Percentiles rank a stretch among this genome's conserved stretches.
These are phyloP conservation scores for Gonioctena quinquepunctata DNA, from an alignment of 1,140 invertebrate species.

Conservation along the genomic window DNA sequence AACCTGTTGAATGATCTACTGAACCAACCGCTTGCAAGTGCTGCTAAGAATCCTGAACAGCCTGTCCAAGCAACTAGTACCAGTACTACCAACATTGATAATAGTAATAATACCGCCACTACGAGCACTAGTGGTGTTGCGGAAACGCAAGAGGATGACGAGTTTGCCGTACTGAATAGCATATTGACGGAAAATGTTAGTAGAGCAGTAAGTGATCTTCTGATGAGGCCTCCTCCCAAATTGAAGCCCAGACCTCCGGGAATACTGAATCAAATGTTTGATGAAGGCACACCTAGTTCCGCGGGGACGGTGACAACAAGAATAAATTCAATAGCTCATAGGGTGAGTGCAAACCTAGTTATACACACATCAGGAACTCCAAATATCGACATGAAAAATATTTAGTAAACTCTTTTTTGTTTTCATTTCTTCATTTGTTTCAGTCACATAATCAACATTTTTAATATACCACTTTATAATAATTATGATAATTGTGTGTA, in stretches of 20 bases:
- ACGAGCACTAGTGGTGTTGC: too few species aligned
- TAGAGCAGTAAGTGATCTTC: constrained; percentile 50
- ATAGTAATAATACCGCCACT: neutral
- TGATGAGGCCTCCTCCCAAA: constrained; percentile 54
- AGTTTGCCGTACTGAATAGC: constrained; percentile 38
- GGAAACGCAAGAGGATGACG: constrained; percentile 17
- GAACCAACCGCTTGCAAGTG: neutral
- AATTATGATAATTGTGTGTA: too few species aligned
- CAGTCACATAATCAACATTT: too few species aligned
- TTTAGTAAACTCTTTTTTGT: neutral
- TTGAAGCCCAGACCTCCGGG: constrained; percentile 54
- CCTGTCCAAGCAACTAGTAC: constrained; percentile 1
- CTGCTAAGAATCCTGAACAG: neutral
- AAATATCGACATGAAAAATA: constrained; percentile 7
- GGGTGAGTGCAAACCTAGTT: constrained; percentile 51
- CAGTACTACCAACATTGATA: neutral
- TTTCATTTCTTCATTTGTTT: neutral
- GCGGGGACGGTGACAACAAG: constrained; percentile 54
- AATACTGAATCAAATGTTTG: constrained; percentile 52
- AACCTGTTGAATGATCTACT: neutral
- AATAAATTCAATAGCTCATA: constrained; percentile 58
- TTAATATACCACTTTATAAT: too few species aligned
- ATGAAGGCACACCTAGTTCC: constrained; percentile 52
- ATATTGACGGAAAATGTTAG: constrained; percentile 47
- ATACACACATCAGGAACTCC: neutral